Evolutionary conservation across 2,888 invertebrate species (phyloP).

Genomic region (Eudemis profundana): DNA sequence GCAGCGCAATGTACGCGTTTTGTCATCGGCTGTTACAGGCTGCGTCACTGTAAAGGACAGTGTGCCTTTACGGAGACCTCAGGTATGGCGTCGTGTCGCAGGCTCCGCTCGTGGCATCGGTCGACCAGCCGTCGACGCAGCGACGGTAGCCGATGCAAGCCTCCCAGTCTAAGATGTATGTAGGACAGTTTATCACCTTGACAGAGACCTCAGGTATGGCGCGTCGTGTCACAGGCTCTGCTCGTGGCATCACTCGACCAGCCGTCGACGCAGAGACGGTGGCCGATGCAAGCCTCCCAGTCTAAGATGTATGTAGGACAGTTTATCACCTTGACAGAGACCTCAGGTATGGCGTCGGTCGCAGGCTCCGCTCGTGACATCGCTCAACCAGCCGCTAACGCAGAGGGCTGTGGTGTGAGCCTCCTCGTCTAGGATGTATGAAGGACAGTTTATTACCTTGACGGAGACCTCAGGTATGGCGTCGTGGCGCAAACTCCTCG

Average conservation of each 20-base stretch:
- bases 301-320: too few relatives aligned
- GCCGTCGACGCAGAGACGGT: constrained; percentile 75
- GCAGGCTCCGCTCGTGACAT: constrained; percentile 74
- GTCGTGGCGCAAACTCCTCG: constrained; percentile 67
- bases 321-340: constrained; percentile 68
- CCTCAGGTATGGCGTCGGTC: constrained; percentile 74
- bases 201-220: constrained; percentile 76
- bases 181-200: constrained; percentile 50
- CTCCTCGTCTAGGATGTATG: constrained; percentile 62
- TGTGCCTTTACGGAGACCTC: constrained; percentile 72
- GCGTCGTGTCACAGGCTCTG: constrained; percentile 66
- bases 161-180: too few relatives aligned
- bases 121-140: constrained; percentile 78
- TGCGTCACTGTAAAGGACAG: background rate
- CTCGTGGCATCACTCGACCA: constrained; percentile 81
- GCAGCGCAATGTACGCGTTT: too few relatives aligned
- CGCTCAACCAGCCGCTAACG: constrained; percentile 78
- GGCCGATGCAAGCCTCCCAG: constrained; percentile 60
- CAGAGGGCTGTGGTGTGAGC: constrained; percentile 65
- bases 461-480: constrained; percentile 75
- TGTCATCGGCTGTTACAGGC: too few relatives aligned
- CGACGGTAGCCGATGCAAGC: constrained; percentile 65
- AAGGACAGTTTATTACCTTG: constrained; percentile 49
- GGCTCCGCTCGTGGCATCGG: constrained; percentile 76
- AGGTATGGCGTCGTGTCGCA: constrained; percentile 68